These are phyloP conservation scores for Centropyge bicolor DNA, from an alignment of 2,797 vertebrate species.

Conservation along the genomic window DNA sequence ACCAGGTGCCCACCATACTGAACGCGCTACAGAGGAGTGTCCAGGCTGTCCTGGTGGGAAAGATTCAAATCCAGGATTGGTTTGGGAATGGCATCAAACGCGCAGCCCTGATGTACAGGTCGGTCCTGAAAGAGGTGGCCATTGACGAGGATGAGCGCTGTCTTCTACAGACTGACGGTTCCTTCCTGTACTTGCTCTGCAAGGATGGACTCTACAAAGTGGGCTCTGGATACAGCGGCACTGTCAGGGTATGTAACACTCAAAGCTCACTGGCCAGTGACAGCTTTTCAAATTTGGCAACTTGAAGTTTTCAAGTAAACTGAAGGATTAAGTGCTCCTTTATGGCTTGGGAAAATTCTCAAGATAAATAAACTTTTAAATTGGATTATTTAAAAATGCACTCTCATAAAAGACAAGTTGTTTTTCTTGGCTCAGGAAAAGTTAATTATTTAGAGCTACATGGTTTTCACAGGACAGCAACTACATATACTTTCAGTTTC, in stretches of 20 bases:
- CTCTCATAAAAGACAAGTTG: not conserved
- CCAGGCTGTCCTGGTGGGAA: constrained; percentile 97
- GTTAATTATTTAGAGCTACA: not conserved
- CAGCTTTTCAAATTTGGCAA: not conserved
- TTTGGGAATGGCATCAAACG: constrained; percentile 99
- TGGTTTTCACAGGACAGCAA: constrained; percentile 1
- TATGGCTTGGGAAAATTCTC: not conserved
- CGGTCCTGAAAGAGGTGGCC: constrained; percentile 94
- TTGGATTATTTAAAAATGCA: not conserved
- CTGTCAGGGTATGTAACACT: constrained; percentile 89
- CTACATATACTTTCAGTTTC: not conserved
- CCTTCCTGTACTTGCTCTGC: constrained; percentile 97
- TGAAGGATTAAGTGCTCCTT: not conserved
- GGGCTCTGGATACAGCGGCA: constrained; percentile 98
- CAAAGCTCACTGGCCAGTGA: not conserved
- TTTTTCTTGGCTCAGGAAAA: not conserved
- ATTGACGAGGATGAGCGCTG: constrained; percentile 97
- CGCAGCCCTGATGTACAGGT: constrained; percentile 98
- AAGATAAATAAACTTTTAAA: not conserved
- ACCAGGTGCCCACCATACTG: constrained; percentile 96
- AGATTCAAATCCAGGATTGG: constrained; percentile 99
- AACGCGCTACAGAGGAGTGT: constrained; percentile 98
- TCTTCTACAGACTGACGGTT: constrained; percentile 97
- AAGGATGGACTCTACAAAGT: constrained; percentile 99
- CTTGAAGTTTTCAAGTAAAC: not conserved